Evolutionary conservation across 2,797 vertebrate species (phyloP).

Genomic region (Smutsia temminckii): DNA sequence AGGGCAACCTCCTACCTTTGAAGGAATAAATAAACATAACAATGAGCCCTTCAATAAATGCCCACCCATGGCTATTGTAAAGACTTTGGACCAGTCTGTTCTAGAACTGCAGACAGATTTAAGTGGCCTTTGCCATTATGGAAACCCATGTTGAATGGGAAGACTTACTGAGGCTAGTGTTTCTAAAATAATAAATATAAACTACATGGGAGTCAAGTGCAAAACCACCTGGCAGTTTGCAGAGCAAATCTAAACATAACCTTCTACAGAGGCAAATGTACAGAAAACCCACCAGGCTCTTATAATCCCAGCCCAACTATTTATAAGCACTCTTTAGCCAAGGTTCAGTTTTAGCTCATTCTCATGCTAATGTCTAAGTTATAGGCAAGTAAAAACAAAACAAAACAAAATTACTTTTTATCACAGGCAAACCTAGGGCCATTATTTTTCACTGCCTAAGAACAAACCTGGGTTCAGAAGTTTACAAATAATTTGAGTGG

Average conservation of each 20-base stretch:
- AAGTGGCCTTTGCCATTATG: conserved; percentile 58
- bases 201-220: conserved; percentile 68
- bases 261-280: conserved; percentile 73
- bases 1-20: conserved; percentile 37
- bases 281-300: conserved; percentile 66
- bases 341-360: conserved; percentile 73
- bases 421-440: not conserved
- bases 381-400: conserved; percentile 74
- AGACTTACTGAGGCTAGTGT: conserved; percentile 50
- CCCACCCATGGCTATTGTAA: conserved; percentile 54
- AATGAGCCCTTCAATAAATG: conserved; percentile 23
- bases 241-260: conserved; percentile 78
- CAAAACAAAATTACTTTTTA: conserved; percentile 2
- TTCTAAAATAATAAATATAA: conserved; percentile 75
- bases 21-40: conserved; percentile 65
- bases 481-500: not conserved
- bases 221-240: conserved; percentile 66
- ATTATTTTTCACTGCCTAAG: not conserved
- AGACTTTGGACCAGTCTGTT: not conserved
- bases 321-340: conserved; percentile 78
- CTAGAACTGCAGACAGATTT: conserved; percentile 61
- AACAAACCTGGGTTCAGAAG: not conserved
- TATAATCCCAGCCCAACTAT: conserved; percentile 67
- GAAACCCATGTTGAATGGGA: conserved; percentile 40
- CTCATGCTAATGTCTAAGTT: conserved; percentile 76